Conservation (phyloP, 2,113 vertebrate genomes). For the Collichthys lucidus region DNA sequence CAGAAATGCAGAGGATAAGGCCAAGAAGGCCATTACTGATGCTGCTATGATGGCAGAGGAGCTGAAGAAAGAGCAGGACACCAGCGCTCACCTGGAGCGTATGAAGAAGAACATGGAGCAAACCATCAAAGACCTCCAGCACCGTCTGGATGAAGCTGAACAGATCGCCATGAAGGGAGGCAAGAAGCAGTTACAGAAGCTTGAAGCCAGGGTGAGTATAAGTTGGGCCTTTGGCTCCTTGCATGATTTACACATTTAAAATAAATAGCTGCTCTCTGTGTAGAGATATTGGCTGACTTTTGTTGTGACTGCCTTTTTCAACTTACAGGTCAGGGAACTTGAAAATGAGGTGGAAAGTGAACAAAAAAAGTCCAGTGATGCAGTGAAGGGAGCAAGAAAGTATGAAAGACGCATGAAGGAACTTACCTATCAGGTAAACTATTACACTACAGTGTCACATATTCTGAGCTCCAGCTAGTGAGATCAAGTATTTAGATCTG, state of each 20-base stretch:
- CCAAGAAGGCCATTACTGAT: too few species aligned
- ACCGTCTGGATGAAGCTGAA: conserved; percentile 89
- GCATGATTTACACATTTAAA: background rate
- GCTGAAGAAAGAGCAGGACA: conserved; percentile 94
- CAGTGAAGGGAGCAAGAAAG: conserved; percentile 5
- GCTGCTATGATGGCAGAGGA: conserved; percentile 90
- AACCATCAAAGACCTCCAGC: conserved; percentile 85
- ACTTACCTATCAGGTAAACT: conserved; percentile 20
- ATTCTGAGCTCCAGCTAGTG: background rate
- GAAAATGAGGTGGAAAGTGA: conserved; percentile 14
- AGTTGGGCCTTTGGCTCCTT: background rate
- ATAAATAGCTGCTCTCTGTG: background rate
- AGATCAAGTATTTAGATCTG: background rate
- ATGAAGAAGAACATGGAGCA: conserved; percentile 85
- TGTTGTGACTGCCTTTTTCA: background rate
- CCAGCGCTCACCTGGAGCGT: conserved; percentile 92
- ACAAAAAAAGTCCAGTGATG: conserved; percentile 15
- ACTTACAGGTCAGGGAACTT: conserved; percentile 23
- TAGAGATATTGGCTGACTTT: background rate
- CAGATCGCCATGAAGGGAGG: conserved; percentile 89
- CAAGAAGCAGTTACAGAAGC: conserved; percentile 86
- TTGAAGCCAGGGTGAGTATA: conserved; percentile 81
- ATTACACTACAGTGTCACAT: background rate
- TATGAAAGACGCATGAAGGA: conserved; percentile 23
- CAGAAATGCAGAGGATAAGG: conserved; percentile 67